Base-by-base conservation (phyloP, 1,140 invertebrate species). In the Heterodera schachtii region DNA sequence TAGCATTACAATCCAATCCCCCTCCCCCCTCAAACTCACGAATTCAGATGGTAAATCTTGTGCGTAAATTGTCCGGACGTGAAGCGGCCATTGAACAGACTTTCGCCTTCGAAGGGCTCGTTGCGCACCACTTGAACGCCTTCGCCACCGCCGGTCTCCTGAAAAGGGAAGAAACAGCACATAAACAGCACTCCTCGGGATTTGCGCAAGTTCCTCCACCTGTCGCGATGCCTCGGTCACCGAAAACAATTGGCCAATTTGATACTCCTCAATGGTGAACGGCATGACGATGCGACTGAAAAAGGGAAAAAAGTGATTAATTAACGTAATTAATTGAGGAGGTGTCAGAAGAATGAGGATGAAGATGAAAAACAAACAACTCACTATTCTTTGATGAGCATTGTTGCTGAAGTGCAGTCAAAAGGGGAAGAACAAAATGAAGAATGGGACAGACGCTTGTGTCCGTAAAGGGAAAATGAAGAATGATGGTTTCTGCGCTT, bases 1-100 rank as follows among this genome's bases (percentile, higher is more conserved):
- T 52, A 11, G 49, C 11, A 52, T 8, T 52, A 52, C n/a, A 11
- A 1, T 6, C 0, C 6, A 11, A 1, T 52, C 2, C 6, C 3
- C 7, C 19, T 8, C 8, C 31, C n/a, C 46, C 46, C 64, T 7
- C 16, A 57, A 79, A 85, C 85, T 89, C 89, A 92, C 92, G 92
- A 96, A 87, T 95, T 95, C 91, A 99, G 93, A 92, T 99, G 97
- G 92, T 99, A 99, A 88, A 99, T 97, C 93, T 99, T 99, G 91
- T 99, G 96, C 83, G 98, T 99, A 92, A 98, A 99, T 92, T 99
- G 98, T 80, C 98, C 98, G 81, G 94, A 93, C 81, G 93, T 94
- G 91, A 94, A 98, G 92, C 94, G 94, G 84, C 95, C 96, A 89
- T 94, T 94, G 60, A 97, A 93, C 73, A 97, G 92, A 64, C 94